Conservation (phyloP, 2,797 vertebrate species). For the Tragelaphus eurycerus region DNA sequence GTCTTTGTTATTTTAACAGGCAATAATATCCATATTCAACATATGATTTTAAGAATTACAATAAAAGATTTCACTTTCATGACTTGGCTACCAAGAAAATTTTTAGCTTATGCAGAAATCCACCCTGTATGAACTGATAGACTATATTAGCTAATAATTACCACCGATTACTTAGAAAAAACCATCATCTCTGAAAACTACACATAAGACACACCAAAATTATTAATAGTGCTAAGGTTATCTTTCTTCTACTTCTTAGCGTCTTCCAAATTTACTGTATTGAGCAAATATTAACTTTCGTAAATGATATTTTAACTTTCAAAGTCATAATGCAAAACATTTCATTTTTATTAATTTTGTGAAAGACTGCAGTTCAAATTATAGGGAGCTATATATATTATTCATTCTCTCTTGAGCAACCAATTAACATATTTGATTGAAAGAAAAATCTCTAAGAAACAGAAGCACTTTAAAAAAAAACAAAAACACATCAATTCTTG, state of each 20-base stretch:
- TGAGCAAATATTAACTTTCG: background rate
- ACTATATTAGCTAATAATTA: background rate
- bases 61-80: background rate
- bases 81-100: background rate
- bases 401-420: background rate
- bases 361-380: background rate
- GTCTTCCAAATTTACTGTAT: background rate
- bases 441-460: background rate
- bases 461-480: background rate
- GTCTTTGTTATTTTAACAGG: background rate
- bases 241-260: background rate
- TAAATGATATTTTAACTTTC: background rate
- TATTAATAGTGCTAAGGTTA: background rate
- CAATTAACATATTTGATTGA: background rate
- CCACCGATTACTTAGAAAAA: background rate
- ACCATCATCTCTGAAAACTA: background rate
- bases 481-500: background rate
- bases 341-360: background rate
- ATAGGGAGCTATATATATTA: background rate
- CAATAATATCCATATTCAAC: background rate
- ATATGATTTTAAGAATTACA: background rate
- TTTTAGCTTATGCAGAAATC: background rate
- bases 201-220: background rate
- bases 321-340: background rate
- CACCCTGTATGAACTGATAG: background rate